Evolutionary conservation across 2,797 vertebrate species (phyloP), one percentile per base, ranked within the genome.

Genomic region (Sebastes goodei): DNA sequence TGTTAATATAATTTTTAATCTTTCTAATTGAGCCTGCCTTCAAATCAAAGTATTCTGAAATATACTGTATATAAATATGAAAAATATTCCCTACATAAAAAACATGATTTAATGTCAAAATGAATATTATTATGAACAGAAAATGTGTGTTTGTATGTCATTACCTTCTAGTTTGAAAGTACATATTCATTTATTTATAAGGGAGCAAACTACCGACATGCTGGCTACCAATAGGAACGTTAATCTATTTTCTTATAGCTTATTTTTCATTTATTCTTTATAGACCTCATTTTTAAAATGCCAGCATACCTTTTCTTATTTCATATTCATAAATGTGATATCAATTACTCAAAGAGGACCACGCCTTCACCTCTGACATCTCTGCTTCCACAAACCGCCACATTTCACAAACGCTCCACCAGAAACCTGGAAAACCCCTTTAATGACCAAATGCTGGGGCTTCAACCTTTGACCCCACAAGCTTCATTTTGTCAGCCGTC

Each of bases 361-460:
- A 33, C 20, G 17, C 66, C 66, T 30, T 27, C 20, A 80, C 49
- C 76, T 63, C 59, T 56, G 60, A 71, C 66, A 69, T 63, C 35
- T n/a, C 76, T 33, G 55, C n/a, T 33, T 82, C 61, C 64, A 76
- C 59, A 60, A 52, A 15, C 30, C 2, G 21, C 74, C 53, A 59
- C 32, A 61, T 76, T 67, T 69, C 4, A 63, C 42, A 75, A 62
- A 71, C 57, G 63, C 42, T 68, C 30, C 10, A 69, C 53, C 57
- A 77, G 49, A 83, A 84, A 80, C 65, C 86, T 90, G 90, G 75
- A 88, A 90, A 91, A 75, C 7, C 61, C 61, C 71, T 86, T 78
- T 5, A 56, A 69, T 55, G 67, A 53, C 63, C 9, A 21, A 64
- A 55, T 27, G 17, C 76, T 60, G 49, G 32, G 59, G 46, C 75